A percentile compares a stretch with the other conserved stretches of the same genome.
Evolutionary conservation across 2,113 vertebrate species (phyloP).

Genomic region (Grammomys surdaster): DNA sequence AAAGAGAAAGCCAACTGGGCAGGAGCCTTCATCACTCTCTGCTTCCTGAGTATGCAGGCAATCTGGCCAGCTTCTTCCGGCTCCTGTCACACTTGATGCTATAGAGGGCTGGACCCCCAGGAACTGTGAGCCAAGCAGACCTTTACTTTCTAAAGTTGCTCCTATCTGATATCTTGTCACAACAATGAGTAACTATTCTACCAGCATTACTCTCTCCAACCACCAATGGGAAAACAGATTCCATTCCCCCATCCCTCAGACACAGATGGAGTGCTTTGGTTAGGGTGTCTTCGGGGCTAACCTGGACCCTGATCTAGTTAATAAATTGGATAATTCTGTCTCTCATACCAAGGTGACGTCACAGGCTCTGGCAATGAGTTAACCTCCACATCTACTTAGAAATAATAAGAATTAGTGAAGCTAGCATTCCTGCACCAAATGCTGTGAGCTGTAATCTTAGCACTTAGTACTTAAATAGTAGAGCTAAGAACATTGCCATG

Average conservation of each 20-base stretch:
- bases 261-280: not conserved
- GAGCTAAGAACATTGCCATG: not conserved
- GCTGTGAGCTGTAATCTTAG: not conserved
- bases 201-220: not conserved
- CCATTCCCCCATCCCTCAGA: not conserved
- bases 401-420: not conserved
- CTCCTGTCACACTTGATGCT: not conserved
- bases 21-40: not conserved
- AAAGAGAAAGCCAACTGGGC: not conserved
- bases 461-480: not conserved
- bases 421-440: not conserved
- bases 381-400: not conserved
- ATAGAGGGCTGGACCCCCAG: not conserved
- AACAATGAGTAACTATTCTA: not conserved
- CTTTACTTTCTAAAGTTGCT: not conserved
- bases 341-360: not conserved
- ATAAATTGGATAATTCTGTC: not conserved
- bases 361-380: too few relatives aligned
- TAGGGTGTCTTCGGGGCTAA: not conserved
- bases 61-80: not conserved
- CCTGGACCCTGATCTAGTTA: not conserved
- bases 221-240: not conserved
- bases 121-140: not conserved
- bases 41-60: not conserved
- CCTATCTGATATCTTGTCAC: not conserved